Conservation (phyloP, 2,888 invertebrate species). For the Auanema freiburgensis region DNA sequence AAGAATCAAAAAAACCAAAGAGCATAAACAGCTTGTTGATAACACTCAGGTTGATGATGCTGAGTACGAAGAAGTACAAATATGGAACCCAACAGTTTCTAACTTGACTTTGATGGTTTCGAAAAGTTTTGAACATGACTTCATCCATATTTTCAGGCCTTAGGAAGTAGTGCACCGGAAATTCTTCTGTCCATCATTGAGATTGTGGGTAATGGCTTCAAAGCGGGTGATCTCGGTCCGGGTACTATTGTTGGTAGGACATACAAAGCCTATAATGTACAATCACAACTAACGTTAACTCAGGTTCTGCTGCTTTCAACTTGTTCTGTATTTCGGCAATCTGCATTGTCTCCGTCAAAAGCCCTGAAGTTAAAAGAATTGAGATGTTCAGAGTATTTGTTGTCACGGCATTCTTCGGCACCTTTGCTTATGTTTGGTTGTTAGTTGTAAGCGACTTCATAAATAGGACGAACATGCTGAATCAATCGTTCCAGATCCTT, state of each 20-base stretch:
- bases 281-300: too few species aligned
- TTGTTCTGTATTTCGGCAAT: conserved; percentile 70
- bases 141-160: conserved; percentile 60
- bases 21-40: conserved; percentile 35
- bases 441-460: conserved; percentile 62
- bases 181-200: conserved; percentile 70
- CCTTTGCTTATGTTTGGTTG: conserved; percentile 73
- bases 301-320: conserved; percentile 71
- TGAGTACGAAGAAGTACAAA: conserved; percentile 74
- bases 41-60: conserved; percentile 18
- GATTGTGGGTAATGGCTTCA: conserved; percentile 70
- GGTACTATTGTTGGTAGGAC: conserved; percentile 72
- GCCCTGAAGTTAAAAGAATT: conserved; percentile 31
- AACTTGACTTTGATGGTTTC: conserved; percentile 69
- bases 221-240: conserved; percentile 69
- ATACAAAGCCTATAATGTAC: conserved; percentile 2
- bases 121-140: neutral
- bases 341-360: conserved; percentile 67
- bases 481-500: conserved; percentile 29
- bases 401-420: conserved; percentile 65
- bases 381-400: conserved; percentile 65
- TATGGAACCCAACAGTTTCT: conserved; percentile 70
- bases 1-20: conserved; percentile 66
- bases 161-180: conserved; percentile 71
- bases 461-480: neutral